These are phyloP conservation scores for Astreopora myriophthalma DNA, from an alignment of 64 coral and sea anemone genomes.

Conservation along the genomic window DNA sequence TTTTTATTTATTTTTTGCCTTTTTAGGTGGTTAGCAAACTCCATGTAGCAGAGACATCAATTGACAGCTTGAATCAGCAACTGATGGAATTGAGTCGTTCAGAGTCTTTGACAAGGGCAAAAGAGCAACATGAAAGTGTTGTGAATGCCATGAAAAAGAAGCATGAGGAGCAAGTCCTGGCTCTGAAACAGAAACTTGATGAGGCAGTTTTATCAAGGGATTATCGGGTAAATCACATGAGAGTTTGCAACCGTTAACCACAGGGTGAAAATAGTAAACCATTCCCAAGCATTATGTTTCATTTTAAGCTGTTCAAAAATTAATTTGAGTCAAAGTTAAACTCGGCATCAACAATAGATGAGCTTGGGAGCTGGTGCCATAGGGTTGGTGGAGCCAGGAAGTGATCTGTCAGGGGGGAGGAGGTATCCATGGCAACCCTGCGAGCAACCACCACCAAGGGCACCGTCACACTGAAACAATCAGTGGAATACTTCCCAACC, in stretches of 20 bases:
- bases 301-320: too few relatives aligned
- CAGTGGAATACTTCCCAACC: too few relatives aligned
- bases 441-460: too few relatives aligned
- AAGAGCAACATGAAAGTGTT: slow-evolving; percentile 90
- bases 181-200: slow-evolving; percentile 91
- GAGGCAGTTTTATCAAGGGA: slow-evolving; percentile 77
- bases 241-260: not conserved
- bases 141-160: slow-evolving; percentile 71
- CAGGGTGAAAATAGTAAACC: not conserved
- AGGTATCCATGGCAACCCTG: too few relatives aligned
- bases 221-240: slow-evolving; percentile 64
- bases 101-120: slow-evolving; percentile 82
- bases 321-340: too few relatives aligned
- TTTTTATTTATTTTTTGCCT: not conserved
- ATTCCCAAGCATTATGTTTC: too few relatives aligned
- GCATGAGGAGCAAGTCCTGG: slow-evolving; percentile 75
- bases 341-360: too few relatives aligned
- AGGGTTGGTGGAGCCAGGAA: too few relatives aligned
- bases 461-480: too few relatives aligned
- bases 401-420: too few relatives aligned
- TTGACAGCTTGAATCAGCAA: slow-evolving; percentile 92
- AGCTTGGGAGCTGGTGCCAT: too few relatives aligned
- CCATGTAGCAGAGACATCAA: slow-evolving; percentile 79
- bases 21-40: slow-evolving; percentile 73
- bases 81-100: slow-evolving; percentile 79